Evolutionary conservation across 2,113 vertebrate species (phyloP).

Genomic region (Thalassoma bifasciatum): DNA sequence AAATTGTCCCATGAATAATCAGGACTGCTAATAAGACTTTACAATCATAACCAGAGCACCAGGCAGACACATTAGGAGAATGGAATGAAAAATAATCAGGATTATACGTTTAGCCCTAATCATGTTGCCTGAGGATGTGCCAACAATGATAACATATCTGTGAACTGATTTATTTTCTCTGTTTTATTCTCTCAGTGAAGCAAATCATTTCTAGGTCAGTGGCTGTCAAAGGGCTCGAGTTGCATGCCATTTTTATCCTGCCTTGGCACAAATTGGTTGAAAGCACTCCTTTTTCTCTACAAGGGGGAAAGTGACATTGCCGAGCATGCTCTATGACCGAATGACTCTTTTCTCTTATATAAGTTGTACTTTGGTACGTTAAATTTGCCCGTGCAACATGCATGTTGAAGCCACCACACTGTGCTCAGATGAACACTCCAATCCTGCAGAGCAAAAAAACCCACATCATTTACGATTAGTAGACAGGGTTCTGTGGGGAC

Average conservation of each 20-base stretch:
- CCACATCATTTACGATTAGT: constrained; percentile 34
- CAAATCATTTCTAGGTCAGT: constrained; percentile 79
- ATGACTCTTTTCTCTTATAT: constrained; percentile 43
- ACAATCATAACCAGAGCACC: not conserved
- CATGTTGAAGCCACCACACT: not conserved
- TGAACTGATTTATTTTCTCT: constrained; percentile 50
- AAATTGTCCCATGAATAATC: not conserved
- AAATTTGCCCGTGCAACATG: not conserved
- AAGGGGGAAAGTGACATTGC: constrained; percentile 47
- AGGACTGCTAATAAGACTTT: constrained; percentile 16
- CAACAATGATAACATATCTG: constrained; percentile 45
- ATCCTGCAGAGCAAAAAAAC: constrained; percentile 5
- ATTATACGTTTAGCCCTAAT: constrained; percentile 49
- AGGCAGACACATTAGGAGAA: not conserved
- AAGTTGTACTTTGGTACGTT: constrained; percentile 24
- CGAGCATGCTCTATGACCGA: constrained; percentile 15
- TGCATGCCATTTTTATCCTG: constrained; percentile 74
- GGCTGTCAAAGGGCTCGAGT: constrained; percentile 72
- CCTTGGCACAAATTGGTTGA: constrained; percentile 69
- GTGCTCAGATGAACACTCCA: not conserved
- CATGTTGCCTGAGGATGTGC: constrained; percentile 18
- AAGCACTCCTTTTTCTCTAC: constrained; percentile 59
- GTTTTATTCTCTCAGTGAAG: constrained; percentile 58
- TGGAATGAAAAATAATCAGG: constrained; percentile 30
- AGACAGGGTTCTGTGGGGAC: constrained; percentile 27